phyloP scores from a whole-genome alignment of 2,797 vertebrate genomes.

The Sternotherus odoratus region DNA sequence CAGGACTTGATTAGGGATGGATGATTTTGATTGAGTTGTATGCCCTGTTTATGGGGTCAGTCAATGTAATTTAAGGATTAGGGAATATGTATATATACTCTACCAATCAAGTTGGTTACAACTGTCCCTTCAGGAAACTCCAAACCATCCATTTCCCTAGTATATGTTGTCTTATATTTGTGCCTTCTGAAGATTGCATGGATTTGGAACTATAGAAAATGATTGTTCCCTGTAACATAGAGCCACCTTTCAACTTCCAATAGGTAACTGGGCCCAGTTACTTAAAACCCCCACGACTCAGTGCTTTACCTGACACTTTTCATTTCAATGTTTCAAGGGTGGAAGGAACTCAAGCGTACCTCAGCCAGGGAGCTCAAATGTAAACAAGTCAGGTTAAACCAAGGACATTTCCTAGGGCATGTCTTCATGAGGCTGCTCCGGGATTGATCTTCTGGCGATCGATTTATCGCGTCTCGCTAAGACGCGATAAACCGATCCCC shows the following conservation, averaged over 20 bases:
- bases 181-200: too few species aligned
- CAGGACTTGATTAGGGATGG: neutral
- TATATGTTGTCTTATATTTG: neutral
- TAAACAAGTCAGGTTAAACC: neutral
- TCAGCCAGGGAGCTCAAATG: accelerated
- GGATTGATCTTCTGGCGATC: too few species aligned
- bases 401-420: too few species aligned
- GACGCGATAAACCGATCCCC: too few species aligned
- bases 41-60: neutral
- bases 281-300: neutral
- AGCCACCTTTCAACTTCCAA: accelerated
- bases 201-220: neutral
- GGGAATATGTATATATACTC: neutral
- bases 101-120: neutral
- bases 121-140: neutral
- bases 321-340: neutral
- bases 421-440: too few species aligned
- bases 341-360: neutral
- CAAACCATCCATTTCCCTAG: neutral
- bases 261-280: neutral
- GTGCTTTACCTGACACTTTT: neutral
- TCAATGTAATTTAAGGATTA: neutral
- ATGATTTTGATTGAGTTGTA: neutral
- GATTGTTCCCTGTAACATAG: neutral
- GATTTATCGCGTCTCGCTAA: too few species aligned